Evolutionary conservation across 2,797 vertebrate genomes (phyloP), one percentile per base, ranked within the genome.

Genomic region (Ceyx erithaca): DNA sequence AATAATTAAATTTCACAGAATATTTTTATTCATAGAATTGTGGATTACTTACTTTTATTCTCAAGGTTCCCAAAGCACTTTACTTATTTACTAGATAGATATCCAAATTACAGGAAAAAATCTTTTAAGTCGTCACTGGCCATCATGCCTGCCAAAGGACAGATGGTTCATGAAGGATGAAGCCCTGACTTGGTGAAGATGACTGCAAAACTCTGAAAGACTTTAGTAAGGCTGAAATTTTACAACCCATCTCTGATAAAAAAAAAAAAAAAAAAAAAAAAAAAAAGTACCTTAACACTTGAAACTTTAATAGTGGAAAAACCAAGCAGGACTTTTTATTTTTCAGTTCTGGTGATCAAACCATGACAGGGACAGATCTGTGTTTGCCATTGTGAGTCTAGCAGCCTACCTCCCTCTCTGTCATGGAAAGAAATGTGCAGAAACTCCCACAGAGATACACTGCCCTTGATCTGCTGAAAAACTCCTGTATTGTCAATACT

Each of bases 401-500:
- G 54, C 70, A 70, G 70, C 37, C 67, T 68, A 16, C 31, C 62
- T 93, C 70, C 49, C 72, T 52, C 51, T 52, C 51, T 52, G 51
- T 52, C 51, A 52, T 37, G 86, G 91, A 91, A 82, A 80, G 57
- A 70, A 90, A 75, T 2, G 9, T 19, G 55, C 51, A 87, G 64
- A 33, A 80, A 43, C 58, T 85, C 68, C 84, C 88, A 68, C 58
- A 48, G 88, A 41, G 78, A 85, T 41, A 22, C 46, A 7, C 35
- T 59, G 72, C 54, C 55, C 90, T 80, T 95, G 88, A 87, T 94
- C 46, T 66, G 62, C 78, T 48, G 49, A 69, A 78, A 43, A 90
- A 64, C 28, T 90, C 75, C 83, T 71, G 64, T 18, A 33, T 21
- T 90, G 84, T 66, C 90, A 90, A 83, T 78, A 66, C 16, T 41